phyloP scores from a whole-genome alignment of 2,113 vertebrate species.

The Chascanopsetta lugubris region DNA sequence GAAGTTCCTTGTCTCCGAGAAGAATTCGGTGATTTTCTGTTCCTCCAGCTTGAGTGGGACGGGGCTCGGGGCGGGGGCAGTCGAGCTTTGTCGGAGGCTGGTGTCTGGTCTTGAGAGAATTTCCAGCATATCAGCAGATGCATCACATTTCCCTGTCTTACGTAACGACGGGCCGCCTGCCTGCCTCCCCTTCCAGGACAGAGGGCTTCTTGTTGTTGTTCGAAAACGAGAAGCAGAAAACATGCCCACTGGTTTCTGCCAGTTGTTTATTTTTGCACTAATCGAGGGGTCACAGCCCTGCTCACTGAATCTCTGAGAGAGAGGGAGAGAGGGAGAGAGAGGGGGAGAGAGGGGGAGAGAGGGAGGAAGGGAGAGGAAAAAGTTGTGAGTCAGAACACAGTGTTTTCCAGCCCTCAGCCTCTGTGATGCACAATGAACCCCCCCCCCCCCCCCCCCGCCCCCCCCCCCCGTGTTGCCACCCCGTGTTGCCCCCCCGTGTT shows the following conservation, averaged over 20 bases:
- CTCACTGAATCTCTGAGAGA: conserved; percentile 38
- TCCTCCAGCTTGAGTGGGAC: conserved; percentile 11
- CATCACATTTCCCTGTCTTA: conserved; percentile 75
- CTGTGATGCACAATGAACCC: neutral
- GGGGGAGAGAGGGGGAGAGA: neutral
- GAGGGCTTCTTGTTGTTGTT: conserved; percentile 74
- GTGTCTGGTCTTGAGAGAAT: conserved; percentile 57
- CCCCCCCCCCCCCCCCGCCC: neutral
- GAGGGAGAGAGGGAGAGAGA: conserved; percentile 17
- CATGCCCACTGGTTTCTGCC: conserved; percentile 55
- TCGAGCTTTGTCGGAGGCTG: conserved; percentile 57
- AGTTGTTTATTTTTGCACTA: conserved; percentile 71
- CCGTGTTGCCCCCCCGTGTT: no score
- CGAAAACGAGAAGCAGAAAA: conserved; percentile 72
- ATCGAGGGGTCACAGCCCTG: conserved; percentile 48
- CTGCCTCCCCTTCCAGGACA: conserved; percentile 65
- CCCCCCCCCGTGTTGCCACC: no score
- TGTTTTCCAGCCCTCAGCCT: neutral
- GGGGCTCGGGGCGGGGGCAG: conserved; percentile 64
- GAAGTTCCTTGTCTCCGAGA: conserved; percentile 33
- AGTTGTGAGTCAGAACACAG: conserved; percentile 37
- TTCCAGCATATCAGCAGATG: conserved; percentile 75
- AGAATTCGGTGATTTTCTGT: conserved; percentile 40
- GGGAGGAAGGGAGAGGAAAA: conserved; percentile 31
- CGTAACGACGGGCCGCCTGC: conserved; percentile 63